Base-by-base conservation (phyloP, 2,113 vertebrate genomes). In the Periophthalmus modestus region DNA sequence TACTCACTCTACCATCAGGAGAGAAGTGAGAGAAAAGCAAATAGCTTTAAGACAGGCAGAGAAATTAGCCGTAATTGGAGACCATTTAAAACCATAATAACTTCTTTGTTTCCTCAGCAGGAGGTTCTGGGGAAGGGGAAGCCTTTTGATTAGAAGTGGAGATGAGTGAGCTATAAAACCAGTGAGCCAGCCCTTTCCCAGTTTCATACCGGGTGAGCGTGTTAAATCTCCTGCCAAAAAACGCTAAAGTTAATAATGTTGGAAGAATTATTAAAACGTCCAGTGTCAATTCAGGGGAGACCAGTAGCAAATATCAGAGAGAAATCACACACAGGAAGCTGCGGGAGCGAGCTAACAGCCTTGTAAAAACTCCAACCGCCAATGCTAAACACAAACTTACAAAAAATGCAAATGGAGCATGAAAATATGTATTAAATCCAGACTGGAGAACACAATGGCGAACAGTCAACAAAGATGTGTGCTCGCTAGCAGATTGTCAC, bases 21-120 rank as follows among this genome's bases (percentile, higher is more conserved):
- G 84, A 83, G 73, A 79, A 88, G 78, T 80, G 75, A 84, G 69
- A 86, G 79, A 89, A 89, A 84, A 80, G 75, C 85, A 90, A 85
- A 90, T 82, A 83, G 83, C 84, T 91, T 81, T 75, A 89, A 92
- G 84, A 89, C 77, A 87, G 68, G 75, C 82, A 61, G 84, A 74
- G 83, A 82, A 91, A 92, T 90, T 88, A 89, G 69, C 82, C 81
- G 70, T 91, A 92, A 93, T 90, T 88, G 87, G 89, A 88, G 86
- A 86, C 72, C 82, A 87, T 93, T 93, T 89, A 90, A 91, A 91
- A 87, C 81, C 87, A 90, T 89, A 89, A 91, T 89, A 88, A 88
- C 75, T 81, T 85, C 85, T 86, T 86, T 87, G 82, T 91, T 82
- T 87, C 81, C 80, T 76, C 89, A 73, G 82, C 85, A 66, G 83